Evolutionary conservation across 2,113 vertebrate species (phyloP).

Genomic region (Neolamprologus devosi): DNA sequence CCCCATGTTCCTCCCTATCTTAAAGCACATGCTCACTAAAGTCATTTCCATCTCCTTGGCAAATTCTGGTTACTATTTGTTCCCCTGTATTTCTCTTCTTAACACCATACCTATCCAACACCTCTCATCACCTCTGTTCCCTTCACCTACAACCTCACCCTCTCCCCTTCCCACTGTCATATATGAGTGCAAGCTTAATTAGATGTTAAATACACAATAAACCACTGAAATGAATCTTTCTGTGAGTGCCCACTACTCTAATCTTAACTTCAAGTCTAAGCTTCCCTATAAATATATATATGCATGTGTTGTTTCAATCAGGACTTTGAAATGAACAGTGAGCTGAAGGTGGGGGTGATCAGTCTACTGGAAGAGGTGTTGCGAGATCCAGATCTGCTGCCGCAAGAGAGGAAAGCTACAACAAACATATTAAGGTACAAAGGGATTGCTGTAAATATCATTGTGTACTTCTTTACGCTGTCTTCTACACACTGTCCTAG

Average conservation of each 20-base stretch:
- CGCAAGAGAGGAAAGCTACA: constrained; percentile 93
- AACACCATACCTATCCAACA: background rate
- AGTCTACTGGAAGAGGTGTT: constrained; percentile 89
- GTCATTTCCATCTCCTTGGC: background rate
- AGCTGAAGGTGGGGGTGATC: constrained; percentile 85
- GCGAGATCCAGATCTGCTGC: constrained; percentile 88
- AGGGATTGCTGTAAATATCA: background rate
- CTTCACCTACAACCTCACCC: background rate
- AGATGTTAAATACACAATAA: background rate
- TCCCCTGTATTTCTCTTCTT: background rate
- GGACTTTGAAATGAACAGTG: constrained; percentile 92
- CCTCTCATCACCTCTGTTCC: background rate
- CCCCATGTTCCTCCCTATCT: background rate
- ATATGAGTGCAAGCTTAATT: background rate
- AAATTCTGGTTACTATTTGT: background rate
- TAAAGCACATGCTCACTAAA: background rate
- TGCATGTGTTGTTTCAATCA: constrained; percentile 21
- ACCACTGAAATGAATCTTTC: background rate
- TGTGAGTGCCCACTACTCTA: background rate
- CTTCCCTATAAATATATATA: background rate
- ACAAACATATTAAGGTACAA: constrained; percentile 86
- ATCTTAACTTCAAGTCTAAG: background rate
- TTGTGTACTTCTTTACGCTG: background rate
- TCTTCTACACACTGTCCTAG: background rate
- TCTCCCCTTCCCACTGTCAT: background rate